Base-by-base conservation (phyloP, 2,888 invertebrate species). In the Candidula unifasciata region DNA sequence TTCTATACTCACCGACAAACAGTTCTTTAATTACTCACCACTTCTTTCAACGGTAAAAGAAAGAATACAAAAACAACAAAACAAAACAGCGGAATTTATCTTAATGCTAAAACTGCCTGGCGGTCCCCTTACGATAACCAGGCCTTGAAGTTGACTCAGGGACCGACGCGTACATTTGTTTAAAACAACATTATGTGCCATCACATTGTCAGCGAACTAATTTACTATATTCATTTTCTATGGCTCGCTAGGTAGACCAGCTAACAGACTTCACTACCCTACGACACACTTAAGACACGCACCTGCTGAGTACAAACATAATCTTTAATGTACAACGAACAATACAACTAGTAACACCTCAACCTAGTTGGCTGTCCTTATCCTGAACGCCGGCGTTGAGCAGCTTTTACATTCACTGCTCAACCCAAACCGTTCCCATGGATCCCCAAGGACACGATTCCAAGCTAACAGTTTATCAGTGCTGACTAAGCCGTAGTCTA, bases 281-380 rank as follows among this genome's bases (percentile, higher is more conserved):
- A 78, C 78, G 78, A 78, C 35, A 37, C 78, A 78, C 66, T 78
- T n/a, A 78, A 66, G 64, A n/a, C 78, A 27, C 5, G 27, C 24
- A 60, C 37, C 66, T 21, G 64, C 64, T 64, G 64, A 35, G n/a
- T 78, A 60, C 64, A 64, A 30, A 37, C 16, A 27, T n/a, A 24
- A 66, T n/a, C 78, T 66, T 6, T 78, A n/a, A 37, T n/a, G n/a
- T n/a, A n/a, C n/a, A n/a, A n/a, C n/a, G n/a, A n/a, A n/a, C n/a
- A n/a, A n/a, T n/a, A n/a, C n/a, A n/a, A n/a, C n/a, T n/a, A n/a
- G n/a, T n/a, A n/a, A n/a, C n/a, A n/a, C n/a, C n/a, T n/a, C n/a
- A n/a, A n/a, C n/a, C n/a, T n/a, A n/a, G n/a, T n/a, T n/a, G n/a
- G n/a, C n/a, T n/a, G n/a, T n/a, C n/a, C n/a, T n/a, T n/a, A n/a